A percentile compares a stretch with the other conserved stretches of the same genome.
Conservation (phyloP, 1,140 invertebrate genomes). For the Zeugodacus cucurbitae region DNA sequence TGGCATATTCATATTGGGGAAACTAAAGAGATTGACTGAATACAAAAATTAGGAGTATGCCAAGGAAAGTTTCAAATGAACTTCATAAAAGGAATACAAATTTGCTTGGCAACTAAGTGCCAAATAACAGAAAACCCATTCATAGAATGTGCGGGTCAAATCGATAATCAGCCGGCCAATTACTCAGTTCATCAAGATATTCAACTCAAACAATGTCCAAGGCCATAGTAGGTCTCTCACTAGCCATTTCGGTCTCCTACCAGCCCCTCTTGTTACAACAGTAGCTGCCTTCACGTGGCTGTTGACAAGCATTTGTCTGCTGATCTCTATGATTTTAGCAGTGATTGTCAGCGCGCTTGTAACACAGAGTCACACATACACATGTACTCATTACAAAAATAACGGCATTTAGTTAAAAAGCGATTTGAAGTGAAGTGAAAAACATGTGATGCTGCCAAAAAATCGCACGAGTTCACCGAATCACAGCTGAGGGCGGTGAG, state of each 20-base stretch:
- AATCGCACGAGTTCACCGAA: neutral
- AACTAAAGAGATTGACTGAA: too few relatives aligned
- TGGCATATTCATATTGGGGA: too few relatives aligned
- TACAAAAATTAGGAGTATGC: too few relatives aligned
- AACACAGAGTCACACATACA: too few relatives aligned
- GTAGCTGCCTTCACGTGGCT: neutral
- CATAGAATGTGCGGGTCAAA: neutral
- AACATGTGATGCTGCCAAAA: conserved; percentile 12
- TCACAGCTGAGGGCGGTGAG: neutral
- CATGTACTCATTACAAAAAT: neutral
- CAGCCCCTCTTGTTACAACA: too few relatives aligned
- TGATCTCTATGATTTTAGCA: neutral
- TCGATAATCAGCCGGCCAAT: neutral
- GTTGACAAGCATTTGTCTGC: conserved; percentile 14
- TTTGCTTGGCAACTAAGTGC: neutral
- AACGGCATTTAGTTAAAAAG: neutral
- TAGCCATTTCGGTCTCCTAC: too few relatives aligned
- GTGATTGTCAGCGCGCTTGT: neutral
- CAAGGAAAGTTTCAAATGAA: neutral
- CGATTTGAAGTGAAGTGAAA: neutral
- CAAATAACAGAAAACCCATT: neutral
- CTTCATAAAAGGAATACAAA: neutral
- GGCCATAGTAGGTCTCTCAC: neutral
- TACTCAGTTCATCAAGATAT: neutral
- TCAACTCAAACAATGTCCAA: neutral